phyloP scores from a whole-genome alignment of 2,797 vertebrate species.

The Hydrocynus forskahlii region DNA sequence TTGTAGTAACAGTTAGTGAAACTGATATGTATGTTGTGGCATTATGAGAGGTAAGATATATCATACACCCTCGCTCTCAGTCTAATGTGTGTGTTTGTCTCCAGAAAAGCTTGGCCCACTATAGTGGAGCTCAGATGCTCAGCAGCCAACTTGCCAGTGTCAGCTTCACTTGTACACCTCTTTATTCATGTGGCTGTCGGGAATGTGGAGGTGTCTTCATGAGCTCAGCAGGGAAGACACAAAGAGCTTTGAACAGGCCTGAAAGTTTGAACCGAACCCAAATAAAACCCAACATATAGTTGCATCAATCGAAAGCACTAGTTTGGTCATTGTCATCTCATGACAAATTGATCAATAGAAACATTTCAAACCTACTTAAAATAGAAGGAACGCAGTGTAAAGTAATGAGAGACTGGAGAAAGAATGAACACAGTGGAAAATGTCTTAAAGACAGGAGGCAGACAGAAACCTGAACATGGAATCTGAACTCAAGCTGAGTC shows the following conservation, averaged over 20 bases:
- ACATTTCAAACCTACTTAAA: no score
- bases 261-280: not conserved
- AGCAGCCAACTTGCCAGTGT: slow-evolving; percentile 6
- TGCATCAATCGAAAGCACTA: not conserved
- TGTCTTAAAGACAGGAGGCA: not conserved
- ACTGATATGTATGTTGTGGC: not conserved
- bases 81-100: slow-evolving; percentile 1
- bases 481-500: no score
- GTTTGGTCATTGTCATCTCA: not conserved
- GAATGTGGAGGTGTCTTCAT: not conserved
- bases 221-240: not conserved
- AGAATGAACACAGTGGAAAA: not conserved
- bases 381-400: no score
- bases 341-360: not conserved
- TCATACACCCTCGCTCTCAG: not conserved
- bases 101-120: not conserved
- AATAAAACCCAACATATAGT: not conserved
- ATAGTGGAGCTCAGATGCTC: not conserved
- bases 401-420: not conserved
- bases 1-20: not conserved
- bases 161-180: slow-evolving; percentile 25
- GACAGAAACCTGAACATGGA: no score
- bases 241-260: not conserved
- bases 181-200: slow-evolving; percentile 5
- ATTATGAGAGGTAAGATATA: no score